Base-by-base conservation (phyloP, 2,797 vertebrate genomes). In the Arvicola amphibius region DNA sequence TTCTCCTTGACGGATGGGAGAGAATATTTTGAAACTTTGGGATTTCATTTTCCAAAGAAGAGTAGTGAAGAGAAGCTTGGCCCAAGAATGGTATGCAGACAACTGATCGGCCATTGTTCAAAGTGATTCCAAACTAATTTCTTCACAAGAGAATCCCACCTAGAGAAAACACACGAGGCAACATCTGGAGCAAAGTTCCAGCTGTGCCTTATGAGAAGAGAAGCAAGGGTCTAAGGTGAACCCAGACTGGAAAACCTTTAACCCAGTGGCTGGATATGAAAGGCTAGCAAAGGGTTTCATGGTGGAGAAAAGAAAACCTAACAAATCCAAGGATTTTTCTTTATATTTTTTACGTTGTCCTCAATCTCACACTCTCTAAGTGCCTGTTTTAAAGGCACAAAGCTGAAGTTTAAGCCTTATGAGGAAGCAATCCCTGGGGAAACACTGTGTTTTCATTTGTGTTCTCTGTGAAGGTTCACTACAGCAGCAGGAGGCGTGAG, bases 181-280 rank as follows among this genome's bases (percentile, higher is more conserved):
- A 51, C 81, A 46, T 84, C 25, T 85, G 56, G n/a, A 40, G 5
- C 11, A 74, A n/a, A 5, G 43, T 34, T 51, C 84, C n/a, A 63
- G 61, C 46, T 10, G 3, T 74, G 65, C 25, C 88, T 94, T 29
- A 14, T 87, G 9, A 85, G 37, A 85, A 67, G 25, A 92, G n/a
- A 97, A 88, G n/a, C 21, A 74, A 92, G 71, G 23, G 32, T 65
- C 53, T 83, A 65, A 88, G 71, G 71, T 21, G 29, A 29, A 69
- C 0, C 23, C 29, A 88, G 32, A 43, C 17, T 8, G 25, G 40
- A 63, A 88, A 90, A 74, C 77, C 43, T 93, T 71, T 83, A 78
- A 92, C 48, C 17, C 51, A 13, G 17, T 25, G 37, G 67, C 61
- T 46, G 76, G n/a, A 63, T 13, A 25, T 85, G 8, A 59, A 81